Percentiles rank a stretch among this genome's conserved stretches.
These are phyloP conservation scores for Sclerurus mexicanus DNA, from an alignment of 2,113 vertebrate species.

Conservation along the genomic window DNA sequence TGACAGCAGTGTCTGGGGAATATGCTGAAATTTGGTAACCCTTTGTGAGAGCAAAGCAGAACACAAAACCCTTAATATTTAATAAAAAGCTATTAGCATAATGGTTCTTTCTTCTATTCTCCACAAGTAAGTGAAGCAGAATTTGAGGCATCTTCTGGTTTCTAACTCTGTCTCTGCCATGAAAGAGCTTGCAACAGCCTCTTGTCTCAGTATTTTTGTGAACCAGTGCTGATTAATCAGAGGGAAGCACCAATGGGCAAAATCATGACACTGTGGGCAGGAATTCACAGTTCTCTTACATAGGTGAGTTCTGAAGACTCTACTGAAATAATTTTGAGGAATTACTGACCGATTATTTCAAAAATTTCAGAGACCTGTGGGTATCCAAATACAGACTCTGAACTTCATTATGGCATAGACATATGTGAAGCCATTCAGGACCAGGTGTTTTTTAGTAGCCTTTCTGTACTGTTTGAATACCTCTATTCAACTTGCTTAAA, in stretches of 20 bases:
- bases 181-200: neutral
- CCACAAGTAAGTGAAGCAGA: neutral
- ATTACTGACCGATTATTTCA: neutral
- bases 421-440: neutral
- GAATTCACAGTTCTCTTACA: neutral
- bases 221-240: neutral
- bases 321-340: neutral
- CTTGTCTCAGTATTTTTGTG: neutral
- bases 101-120: neutral
- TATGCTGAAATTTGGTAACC: neutral
- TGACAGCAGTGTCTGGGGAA: neutral
- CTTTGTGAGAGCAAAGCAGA: neutral
- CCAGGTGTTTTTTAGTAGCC: conserved; percentile 3
- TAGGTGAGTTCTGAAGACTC: neutral
- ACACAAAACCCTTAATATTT: neutral
- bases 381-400: neutral
- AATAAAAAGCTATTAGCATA: neutral
- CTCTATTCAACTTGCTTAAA: conserved; percentile 29
- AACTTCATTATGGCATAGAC: neutral
- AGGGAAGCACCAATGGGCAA: neutral
- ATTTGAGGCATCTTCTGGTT: neutral
- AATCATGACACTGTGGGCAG: neutral
- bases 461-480: conserved; percentile 20
- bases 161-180: neutral
- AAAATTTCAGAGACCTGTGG: neutral